These are phyloP conservation scores for Spea hammondii DNA, from an alignment of 2,797 vertebrate species.

Conservation along the genomic window DNA sequence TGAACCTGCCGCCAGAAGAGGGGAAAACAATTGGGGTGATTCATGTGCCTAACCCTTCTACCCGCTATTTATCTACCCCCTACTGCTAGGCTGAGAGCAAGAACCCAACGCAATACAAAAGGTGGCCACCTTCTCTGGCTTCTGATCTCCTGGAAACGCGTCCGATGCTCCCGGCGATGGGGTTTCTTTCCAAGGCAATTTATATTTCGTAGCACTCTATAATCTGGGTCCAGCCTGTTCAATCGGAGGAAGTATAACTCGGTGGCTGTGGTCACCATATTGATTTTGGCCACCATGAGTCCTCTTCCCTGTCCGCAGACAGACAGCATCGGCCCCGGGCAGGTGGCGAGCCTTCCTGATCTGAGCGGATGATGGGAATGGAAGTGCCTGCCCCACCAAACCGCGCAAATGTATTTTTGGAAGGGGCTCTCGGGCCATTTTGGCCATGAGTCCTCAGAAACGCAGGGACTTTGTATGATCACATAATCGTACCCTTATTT, in stretches of 20 bases:
- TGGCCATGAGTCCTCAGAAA: slow-evolving; percentile 57
- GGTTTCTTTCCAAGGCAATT: slow-evolving; percentile 86
- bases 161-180: slow-evolving; percentile 63
- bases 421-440: slow-evolving; percentile 77
- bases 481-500: no score
- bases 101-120: not conserved
- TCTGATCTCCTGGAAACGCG: slow-evolving; percentile 56
- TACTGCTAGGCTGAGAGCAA: not conserved
- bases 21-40: no score
- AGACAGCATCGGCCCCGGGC: slow-evolving; percentile 79
- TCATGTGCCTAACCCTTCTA: no score
- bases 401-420: slow-evolving; percentile 75
- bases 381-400: slow-evolving; percentile 76
- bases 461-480: no score
- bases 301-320: slow-evolving; percentile 78
- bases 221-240: slow-evolving; percentile 73
- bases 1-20: no score
- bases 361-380: slow-evolving; percentile 71
- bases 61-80: no score
- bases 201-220: slow-evolving; percentile 85
- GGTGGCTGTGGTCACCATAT: slow-evolving; percentile 63
- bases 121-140: slow-evolving; percentile 63
- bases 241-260: slow-evolving; percentile 53
- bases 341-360: slow-evolving; percentile 59
- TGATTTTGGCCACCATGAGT: slow-evolving; percentile 75